These are phyloP conservation scores for Notocelia uddmanniana DNA, from an alignment of 2,888 invertebrate genomes.

Conservation along the genomic window DNA sequence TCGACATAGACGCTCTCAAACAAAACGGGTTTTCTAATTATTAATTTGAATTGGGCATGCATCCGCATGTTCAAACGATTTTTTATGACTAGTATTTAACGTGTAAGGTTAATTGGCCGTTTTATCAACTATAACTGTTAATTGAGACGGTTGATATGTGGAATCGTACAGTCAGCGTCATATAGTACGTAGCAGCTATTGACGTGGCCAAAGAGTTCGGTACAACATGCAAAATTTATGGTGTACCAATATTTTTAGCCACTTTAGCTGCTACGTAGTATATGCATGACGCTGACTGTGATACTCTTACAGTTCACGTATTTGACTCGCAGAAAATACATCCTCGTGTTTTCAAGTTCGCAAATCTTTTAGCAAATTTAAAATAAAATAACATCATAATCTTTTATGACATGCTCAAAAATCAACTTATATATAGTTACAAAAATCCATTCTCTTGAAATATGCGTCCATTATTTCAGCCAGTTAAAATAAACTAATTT, in stretches of 20 bases:
- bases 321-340: not conserved
- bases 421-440: no score
- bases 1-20: slow-evolving; percentile 45
- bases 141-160: slow-evolving; percentile 1
- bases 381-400: not conserved
- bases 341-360: not conserved
- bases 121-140: slow-evolving; percentile 39
- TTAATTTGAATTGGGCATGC: slow-evolving; percentile 43
- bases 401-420: no score
- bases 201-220: no score
- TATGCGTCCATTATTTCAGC: not conserved
- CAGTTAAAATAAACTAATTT: not conserved
- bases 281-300: no score
- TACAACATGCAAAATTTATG: no score
- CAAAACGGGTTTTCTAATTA: slow-evolving; percentile 46
- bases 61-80: slow-evolving; percentile 36
- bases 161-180: no score
- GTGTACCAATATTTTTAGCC: no score
- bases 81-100: slow-evolving; percentile 33
- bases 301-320: not conserved
- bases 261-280: no score
- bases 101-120: slow-evolving; percentile 35
- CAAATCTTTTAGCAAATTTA: not conserved
- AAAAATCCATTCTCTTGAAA: no score
- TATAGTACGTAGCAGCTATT: no score